These are phyloP conservation scores for Empidonax alnorum DNA, from an alignment of 2,113 vertebrate genomes.

Conservation along the genomic window DNA sequence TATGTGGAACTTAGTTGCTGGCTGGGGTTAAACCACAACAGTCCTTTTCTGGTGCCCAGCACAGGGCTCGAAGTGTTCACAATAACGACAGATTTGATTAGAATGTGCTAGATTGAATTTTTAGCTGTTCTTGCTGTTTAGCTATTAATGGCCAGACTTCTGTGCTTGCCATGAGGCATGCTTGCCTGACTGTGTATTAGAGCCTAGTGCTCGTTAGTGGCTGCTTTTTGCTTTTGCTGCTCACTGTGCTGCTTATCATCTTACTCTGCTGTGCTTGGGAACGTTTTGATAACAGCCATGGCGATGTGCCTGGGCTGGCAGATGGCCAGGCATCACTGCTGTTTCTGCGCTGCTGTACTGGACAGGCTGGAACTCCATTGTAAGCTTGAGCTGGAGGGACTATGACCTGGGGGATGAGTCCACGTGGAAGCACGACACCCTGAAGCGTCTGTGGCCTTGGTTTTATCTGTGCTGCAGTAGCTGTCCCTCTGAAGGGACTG, in stretches of 20 bases:
- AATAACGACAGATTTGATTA: background rate
- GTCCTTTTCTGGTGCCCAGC: background rate
- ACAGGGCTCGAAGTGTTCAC: background rate
- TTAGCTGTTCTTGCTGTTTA: background rate
- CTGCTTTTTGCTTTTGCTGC: background rate
- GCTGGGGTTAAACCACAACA: background rate
- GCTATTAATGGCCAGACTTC: background rate
- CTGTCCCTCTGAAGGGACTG: background rate
- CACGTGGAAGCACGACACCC: background rate
- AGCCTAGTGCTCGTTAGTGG: background rate
- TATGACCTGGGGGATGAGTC: background rate
- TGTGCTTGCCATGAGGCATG: background rate
- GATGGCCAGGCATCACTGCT: background rate
- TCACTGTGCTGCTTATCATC: background rate
- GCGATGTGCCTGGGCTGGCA: background rate
- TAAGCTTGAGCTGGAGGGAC: background rate
- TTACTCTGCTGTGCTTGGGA: background rate
- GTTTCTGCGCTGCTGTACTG: background rate
- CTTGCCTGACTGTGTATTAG: background rate
- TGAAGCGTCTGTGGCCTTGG: background rate
- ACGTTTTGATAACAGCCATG: background rate
- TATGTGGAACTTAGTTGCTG: background rate
- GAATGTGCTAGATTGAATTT: background rate
- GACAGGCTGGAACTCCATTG: background rate
- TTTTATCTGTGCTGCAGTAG: background rate